phyloP scores from a whole-genome alignment of 2,888 invertebrate species.

The Cantharis flavilabris region DNA sequence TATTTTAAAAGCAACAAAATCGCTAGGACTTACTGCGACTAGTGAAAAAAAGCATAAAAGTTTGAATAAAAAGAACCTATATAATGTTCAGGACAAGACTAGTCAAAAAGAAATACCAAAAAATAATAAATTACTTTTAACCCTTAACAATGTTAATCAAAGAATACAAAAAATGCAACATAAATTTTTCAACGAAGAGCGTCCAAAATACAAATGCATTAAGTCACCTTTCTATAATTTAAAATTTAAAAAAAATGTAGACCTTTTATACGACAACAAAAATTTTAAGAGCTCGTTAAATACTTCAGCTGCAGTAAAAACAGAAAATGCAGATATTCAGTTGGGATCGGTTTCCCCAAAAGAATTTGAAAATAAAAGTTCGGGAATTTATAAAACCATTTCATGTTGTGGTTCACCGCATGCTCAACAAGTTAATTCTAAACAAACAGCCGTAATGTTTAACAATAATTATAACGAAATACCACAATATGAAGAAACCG shows the following conservation, averaged over 20 bases:
- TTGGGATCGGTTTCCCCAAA: background rate
- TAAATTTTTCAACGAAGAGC: conserved; percentile 37
- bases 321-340: background rate
- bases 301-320: background rate
- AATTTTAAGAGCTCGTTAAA: background rate
- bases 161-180: conserved; percentile 43
- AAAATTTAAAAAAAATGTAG: background rate
- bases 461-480: background rate
- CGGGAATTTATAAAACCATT: background rate
- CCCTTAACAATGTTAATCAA: conserved; percentile 39
- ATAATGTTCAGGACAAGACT: background rate
- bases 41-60: conserved; percentile 11
- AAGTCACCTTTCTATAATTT: conserved; percentile 8
- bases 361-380: background rate
- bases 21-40: background rate
- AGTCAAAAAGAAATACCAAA: background rate
- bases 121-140: conserved; percentile 38
- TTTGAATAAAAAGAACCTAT: background rate
- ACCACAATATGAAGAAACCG: background rate
- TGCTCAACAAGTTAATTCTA: background rate
- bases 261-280: conserved; percentile 6
- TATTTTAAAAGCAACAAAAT: conserved; percentile 21
- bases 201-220: conserved; percentile 30
- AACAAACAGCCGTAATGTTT: background rate
- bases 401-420: background rate